Evolutionary conservation across 1,140 invertebrate species (phyloP).

Genomic region (Drosophila sp.): DNA sequence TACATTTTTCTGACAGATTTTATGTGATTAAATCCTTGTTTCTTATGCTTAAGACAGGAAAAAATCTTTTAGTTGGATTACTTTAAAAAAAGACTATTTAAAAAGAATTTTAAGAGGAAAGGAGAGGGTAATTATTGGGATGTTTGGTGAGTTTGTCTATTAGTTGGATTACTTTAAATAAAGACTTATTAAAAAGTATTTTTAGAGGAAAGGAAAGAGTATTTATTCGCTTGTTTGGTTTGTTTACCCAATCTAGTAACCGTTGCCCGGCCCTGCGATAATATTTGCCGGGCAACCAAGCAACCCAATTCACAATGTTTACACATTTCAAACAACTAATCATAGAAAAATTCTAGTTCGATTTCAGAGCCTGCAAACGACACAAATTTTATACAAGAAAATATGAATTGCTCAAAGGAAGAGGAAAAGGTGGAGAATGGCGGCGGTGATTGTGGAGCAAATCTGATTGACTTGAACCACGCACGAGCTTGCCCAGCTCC

Average conservation of each 20-base stretch:
- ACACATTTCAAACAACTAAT: slow-evolving; percentile 50
- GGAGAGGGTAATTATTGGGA: too few relatives aligned
- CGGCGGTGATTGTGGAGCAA: slow-evolving; percentile 30
- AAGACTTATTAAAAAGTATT: too few relatives aligned
- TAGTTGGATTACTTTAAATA: too few relatives aligned
- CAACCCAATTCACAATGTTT: slow-evolving; percentile 49
- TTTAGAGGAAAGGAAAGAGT: too few relatives aligned
- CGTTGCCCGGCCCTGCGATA: slow-evolving; percentile 27
- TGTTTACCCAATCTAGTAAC: slow-evolving; percentile 33
- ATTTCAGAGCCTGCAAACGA: slow-evolving; percentile 9
- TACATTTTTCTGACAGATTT: too few relatives aligned
- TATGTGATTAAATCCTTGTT: too few relatives aligned
- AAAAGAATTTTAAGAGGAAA: too few relatives aligned
- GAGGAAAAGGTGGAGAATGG: slow-evolving; percentile 38
- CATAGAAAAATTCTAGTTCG: slow-evolving; percentile 28
- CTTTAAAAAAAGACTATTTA: too few relatives aligned
- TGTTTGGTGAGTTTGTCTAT: too few relatives aligned
- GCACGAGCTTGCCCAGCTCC: slow-evolving; percentile 56
- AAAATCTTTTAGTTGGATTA: too few relatives aligned
- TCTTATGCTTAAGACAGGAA: too few relatives aligned
- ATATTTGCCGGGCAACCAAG: slow-evolving; percentile 18
- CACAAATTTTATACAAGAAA: background rate
- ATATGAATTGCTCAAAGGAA: slow-evolving; percentile 43
- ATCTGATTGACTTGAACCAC: slow-evolving; percentile 49
- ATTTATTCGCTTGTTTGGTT: background rate